Evolutionary conservation across 2,888 invertebrate genomes (phyloP), one percentile per base, ranked within the genome.

Genomic region (Trachelus iudaicus): DNA sequence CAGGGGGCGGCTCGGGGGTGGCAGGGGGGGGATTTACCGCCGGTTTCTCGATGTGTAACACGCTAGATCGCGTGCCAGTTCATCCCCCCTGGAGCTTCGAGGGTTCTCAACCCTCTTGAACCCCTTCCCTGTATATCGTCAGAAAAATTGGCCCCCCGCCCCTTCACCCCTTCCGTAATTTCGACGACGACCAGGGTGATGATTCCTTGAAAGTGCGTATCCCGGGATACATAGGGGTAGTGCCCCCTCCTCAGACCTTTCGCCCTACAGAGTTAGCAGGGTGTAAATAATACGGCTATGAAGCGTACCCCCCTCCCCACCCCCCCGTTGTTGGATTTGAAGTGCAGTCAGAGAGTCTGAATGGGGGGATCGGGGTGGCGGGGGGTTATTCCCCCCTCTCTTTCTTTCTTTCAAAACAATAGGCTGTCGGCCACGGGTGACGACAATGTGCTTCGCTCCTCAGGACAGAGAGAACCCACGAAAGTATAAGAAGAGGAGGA

Each of bases 21-120:
- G 77, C 79, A 75, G 80, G 81, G 82, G 82, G 81, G 81, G 34
- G 34, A 34, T 34, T 34, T 83, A 81, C 83, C 81, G 69, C 30
- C 6, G 15, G 40, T 40, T 40, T 15, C 15, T 40, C 40, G 81
- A 83, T 83, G 83, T 81, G 84, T 84, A 87, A 87, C 91, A 91
- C 90, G 91, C 90, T 85, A 91, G 80, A 85, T 91, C 85, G 91
- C 91, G 90, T 91, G 91, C 86, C 87, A 85, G 86, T 86, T 84
- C 89, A 89, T 89, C 90, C 89, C 37, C 37, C 89, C 86, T 80
- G 87, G 87, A 87, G 86, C 1, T 85, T 83, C 86, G 81, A 81
- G 73, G 89, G 90, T 90, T 88, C 89, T 87, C 88, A 89, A 88
- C 86, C 83, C 81, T 79, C 76, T 40, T 6, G 1, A 15, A 15